Base-by-base conservation (phyloP, 2,797 vertebrate species). In the Arvicola amphibius region DNA sequence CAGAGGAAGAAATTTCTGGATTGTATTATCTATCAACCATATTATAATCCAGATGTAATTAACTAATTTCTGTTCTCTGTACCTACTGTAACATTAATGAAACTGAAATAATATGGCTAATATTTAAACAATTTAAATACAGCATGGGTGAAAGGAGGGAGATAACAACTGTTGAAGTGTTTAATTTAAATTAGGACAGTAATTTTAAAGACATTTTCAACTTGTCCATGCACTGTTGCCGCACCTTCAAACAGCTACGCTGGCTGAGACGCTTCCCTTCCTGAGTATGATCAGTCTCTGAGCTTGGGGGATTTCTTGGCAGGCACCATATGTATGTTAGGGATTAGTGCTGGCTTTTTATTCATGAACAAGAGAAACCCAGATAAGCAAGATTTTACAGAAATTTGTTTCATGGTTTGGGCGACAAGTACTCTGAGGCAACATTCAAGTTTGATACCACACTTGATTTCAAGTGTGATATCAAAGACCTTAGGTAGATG, bases 211-310 rank as follows among this genome's bases (percentile, higher is more conserved):
- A 46, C 40, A 17, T 16, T 37, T 19, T 69, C 19, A 29, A 1
- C n/a, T 87, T 73, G 23, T 1, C 25, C 9, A 3, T 3, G 4
- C 46, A 7, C 25, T 53, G 46, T n/a, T n/a, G 46, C 89, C 77
- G 76, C 92, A 51, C 81, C 91, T 85, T 78, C 81, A 48, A 63
- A 88, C 16, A 87, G 61, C 14, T 79, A 4, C 7, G 0, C 29
- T 91, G 21, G 32, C 85, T 96, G 96, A 93, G 73, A 88, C 97
- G 92, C 93, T 97, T 96, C 84, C 51, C 53, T 76, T 37, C 4
- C 0, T 74, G n/a, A 43, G 34, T 92, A 86, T 84, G 83, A 94
- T 4, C 27, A 59, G 17, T 84, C 81, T 73, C 71, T 4, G n/a
- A 25, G 88, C 37, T 94, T 17, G 9, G 21, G 37, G 63, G 73